Evolutionary conservation across 2,888 invertebrate species (phyloP).

Genomic region (Stenchaetothrips biformis): DNA sequence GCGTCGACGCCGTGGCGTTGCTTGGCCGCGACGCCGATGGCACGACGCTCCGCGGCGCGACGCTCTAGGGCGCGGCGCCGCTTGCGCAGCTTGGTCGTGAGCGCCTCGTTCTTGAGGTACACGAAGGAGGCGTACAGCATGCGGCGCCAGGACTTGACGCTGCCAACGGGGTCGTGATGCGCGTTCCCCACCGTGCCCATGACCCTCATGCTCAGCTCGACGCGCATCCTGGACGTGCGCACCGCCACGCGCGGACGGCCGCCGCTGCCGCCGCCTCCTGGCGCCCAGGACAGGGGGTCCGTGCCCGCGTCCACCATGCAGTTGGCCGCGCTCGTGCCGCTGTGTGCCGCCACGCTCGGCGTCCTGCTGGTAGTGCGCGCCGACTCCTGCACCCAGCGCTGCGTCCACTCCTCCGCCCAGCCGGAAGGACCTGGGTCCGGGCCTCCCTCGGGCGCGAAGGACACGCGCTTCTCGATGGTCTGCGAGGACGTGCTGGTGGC

Average conservation of each 20-base stretch:
- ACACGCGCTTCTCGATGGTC: slow-evolving; percentile 14
- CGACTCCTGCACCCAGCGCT: slow-evolving; percentile 14
- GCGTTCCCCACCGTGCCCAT: slow-evolving; percentile 4
- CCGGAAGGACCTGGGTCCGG: background rate
- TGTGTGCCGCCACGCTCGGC: background rate
- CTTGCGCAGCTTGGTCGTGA: background rate
- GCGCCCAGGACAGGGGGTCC: background rate
- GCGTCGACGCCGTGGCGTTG: background rate
- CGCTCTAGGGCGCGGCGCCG: background rate
- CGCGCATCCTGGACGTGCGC: background rate
- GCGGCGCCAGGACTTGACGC: slow-evolving; percentile 19
- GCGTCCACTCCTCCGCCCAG: slow-evolving; percentile 14
- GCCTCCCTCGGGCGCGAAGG: background rate
- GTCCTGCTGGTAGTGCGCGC: background rate
- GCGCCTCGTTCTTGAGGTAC: slow-evolving; percentile 18
- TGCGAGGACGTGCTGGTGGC: slow-evolving; percentile 16
- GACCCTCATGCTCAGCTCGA: slow-evolving; percentile 17
- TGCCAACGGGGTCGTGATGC: slow-evolving; percentile 11
- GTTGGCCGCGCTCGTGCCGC: background rate
- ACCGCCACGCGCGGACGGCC: background rate
- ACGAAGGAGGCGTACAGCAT: slow-evolving; percentile 24
- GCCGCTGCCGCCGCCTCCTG: background rate
- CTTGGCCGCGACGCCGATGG: background rate
- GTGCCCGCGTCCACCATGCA: slow-evolving; percentile 8
- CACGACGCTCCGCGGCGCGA: background rate